Conservation (phyloP, 2,888 invertebrate genomes). For the Apocheima hispidaria region DNA sequence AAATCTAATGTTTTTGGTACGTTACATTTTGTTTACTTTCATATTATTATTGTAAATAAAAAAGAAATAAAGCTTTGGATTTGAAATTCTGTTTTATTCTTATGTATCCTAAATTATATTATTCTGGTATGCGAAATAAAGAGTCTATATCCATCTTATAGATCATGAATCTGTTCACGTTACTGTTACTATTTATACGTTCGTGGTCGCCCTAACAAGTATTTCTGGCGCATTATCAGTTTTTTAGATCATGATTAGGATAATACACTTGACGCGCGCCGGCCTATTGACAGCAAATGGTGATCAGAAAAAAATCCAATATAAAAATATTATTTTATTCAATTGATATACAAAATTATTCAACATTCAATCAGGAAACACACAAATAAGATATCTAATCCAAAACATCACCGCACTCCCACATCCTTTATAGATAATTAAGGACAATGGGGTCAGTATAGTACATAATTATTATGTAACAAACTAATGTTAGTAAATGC, state of each 20-base stretch:
- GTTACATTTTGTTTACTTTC: conserved; percentile 85
- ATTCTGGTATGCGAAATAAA: neutral
- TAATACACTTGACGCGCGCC: too few species aligned
- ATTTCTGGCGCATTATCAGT: too few species aligned
- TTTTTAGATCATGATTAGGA: too few species aligned
- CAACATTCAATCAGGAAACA: conserved; percentile 36
- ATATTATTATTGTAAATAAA: conserved; percentile 85
- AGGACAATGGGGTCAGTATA: neutral
- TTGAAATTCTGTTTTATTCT: conserved; percentile 64
- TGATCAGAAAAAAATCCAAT: conserved; percentile 1
- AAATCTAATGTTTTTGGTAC: conserved; percentile 79
- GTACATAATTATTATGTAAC: conserved; percentile 22
- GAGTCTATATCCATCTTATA: too few species aligned
- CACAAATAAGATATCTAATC: conserved; percentile 37
- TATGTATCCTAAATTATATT: neutral
- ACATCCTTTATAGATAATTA: neutral
- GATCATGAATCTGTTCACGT: too few species aligned
- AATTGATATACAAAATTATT: conserved; percentile 33
- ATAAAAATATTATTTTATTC: conserved; percentile 40
- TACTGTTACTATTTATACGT: too few species aligned
- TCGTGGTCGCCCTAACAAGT: too few species aligned
- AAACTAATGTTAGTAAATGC: neutral
- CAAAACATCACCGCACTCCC: neutral
- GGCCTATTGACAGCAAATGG: neutral
- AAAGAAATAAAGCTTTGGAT: conserved; percentile 82